Evolutionary conservation across 2,113 vertebrate species (phyloP), one percentile per base, ranked within the genome.

Genomic region (Cyphomyrus plagiostoma): DNA sequence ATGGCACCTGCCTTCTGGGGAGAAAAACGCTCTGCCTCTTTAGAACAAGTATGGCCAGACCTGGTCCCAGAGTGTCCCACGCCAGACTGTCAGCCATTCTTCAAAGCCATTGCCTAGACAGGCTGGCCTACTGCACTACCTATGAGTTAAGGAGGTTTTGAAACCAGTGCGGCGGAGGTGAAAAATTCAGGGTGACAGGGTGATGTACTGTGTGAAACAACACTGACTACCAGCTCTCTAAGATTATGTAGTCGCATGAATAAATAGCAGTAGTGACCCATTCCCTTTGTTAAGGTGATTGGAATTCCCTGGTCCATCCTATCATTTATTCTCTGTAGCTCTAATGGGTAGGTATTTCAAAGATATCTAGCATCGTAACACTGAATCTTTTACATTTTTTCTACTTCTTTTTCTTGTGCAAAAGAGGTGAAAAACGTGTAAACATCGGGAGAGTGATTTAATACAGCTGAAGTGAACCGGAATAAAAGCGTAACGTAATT

Each of bases 51-150:
- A 9, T 70, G n/a, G 7, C 15, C 35, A 80, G 74, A 80, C 74
- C 35, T 13, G 6, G 74, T 80, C 74, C 74, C 74, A 80, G 35
- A 42, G 35, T 42, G 74, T n/a, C 74, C 74, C 74, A 80, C 7
- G 74, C 30, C 74, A 39, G 74, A 35, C 66, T 35, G 66, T 39
- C 74, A 80, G 4, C 74, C 74, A 80, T 80, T 80, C 74, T 80
- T 80, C 74, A 80, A 39, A 80, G 62, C 62, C 62, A 70, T 30
- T 30, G 62, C 74, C 74, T 39, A 80, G 74, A 42, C 35, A 42
- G 74, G 4, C 74, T 80, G 74, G 74, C 74, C 74, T 80, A 80
- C 74, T 80, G 74, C 74, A 80, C 74, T 42, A 42, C 74, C 74
- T 80, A 42, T 80, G 35, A 80, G 74, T 39, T 19, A 80, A 42